These are phyloP conservation scores for Sinohyriopsis cumingii DNA, from an alignment of 2,888 invertebrate genomes.

Conservation along the genomic window DNA sequence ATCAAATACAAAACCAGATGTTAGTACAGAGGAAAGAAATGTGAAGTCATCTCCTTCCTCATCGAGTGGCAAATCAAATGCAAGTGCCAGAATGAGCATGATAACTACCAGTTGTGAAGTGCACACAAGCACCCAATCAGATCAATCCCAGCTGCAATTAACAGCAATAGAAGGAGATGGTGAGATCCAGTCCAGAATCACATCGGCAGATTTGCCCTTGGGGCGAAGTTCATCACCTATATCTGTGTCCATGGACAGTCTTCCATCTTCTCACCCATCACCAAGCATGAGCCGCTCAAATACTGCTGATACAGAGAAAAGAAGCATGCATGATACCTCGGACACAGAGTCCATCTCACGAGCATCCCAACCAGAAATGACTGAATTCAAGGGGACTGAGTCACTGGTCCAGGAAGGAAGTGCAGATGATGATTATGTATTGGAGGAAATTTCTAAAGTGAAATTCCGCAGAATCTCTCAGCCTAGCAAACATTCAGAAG, in stretches of 20 bases:
- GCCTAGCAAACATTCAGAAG: conserved; percentile 4
- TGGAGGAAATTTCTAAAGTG: conserved; percentile 45
- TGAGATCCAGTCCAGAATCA: no score
- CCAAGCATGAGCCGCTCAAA: conserved; percentile 32
- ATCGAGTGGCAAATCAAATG: no score
- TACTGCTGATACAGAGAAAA: conserved; percentile 15
- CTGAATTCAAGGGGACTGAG: conserved; percentile 35
- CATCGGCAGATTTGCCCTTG: no score
- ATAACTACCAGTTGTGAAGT: no score
- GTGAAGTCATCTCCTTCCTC: no score
- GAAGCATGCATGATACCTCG: conserved; percentile 31
- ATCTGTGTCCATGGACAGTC: conserved; percentile 49
- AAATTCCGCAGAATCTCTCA: conserved; percentile 38
- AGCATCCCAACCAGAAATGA: conserved; percentile 19
- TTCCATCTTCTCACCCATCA: conserved; percentile 51
- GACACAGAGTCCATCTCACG: conserved; percentile 43
- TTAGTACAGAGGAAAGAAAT: no score
- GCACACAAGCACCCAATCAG: no score
- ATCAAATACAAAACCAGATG: no score
- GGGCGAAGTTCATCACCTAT: conserved; percentile 29
- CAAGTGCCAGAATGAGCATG: no score
- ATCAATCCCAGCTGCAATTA: no score
- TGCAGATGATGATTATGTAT: conserved; percentile 39
- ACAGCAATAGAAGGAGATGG: no score
- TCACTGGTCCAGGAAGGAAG: conserved; percentile 19